Percentiles rank a stretch among this genome's conserved stretches.
Conservation (phyloP, 2,888 invertebrate species). For the Epirrhoe alternata region DNA sequence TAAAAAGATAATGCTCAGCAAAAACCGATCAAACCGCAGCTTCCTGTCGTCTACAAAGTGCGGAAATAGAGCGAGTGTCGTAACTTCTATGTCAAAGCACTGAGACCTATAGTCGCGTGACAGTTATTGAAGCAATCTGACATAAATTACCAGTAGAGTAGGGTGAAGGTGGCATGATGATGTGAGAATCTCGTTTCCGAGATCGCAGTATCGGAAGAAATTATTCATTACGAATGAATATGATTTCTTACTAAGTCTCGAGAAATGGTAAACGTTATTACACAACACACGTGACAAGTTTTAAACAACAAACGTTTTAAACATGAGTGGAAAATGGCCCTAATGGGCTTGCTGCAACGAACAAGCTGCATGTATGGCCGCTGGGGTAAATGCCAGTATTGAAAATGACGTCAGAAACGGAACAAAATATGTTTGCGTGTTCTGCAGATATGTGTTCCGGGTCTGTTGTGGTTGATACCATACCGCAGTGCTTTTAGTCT, state of each 20-base stretch:
- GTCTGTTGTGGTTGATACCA: too few species aligned
- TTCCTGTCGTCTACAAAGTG: constrained; percentile 35
- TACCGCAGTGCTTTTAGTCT: too few species aligned
- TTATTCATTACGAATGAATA: constrained; percentile 4
- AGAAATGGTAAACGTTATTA: neutral
- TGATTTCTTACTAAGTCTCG: constrained; percentile 1
- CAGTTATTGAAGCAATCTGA: constrained; percentile 16
- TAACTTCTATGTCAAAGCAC: constrained; percentile 15
- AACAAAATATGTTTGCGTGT: too few species aligned
- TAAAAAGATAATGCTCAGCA: constrained; percentile 20
- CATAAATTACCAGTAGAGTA: constrained; percentile 19
- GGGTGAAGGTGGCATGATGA: constrained; percentile 18
- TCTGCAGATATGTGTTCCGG: too few species aligned
- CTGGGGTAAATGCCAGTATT: too few species aligned
- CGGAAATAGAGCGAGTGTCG: constrained; percentile 32
- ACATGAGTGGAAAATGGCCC: neutral
- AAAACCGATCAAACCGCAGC: constrained; percentile 36
- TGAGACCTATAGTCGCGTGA: constrained; percentile 9
- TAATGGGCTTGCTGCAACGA: neutral
- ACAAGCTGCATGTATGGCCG: too few species aligned
- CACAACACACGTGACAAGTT: neutral
- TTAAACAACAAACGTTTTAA: neutral
- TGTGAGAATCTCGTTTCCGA: constrained; percentile 15
- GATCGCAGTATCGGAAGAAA: constrained; percentile 15
- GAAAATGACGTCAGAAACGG: too few species aligned